phyloP scores from a whole-genome alignment of 1,140 invertebrate genomes.

The Acromyrmex heyeri region DNA sequence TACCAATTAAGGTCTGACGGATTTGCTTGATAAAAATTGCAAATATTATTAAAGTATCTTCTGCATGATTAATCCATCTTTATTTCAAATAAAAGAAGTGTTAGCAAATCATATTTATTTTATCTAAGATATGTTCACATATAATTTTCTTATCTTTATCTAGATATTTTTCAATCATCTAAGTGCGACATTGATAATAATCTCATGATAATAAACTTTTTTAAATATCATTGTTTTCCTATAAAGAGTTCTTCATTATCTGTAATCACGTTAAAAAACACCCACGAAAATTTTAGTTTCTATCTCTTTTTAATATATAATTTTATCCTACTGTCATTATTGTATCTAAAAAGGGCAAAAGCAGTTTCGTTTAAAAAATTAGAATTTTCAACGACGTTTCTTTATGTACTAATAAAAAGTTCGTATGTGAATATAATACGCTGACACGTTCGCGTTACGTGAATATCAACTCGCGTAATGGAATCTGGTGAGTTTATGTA shows the following conservation, averaged over 20 bases:
- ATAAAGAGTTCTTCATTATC: background rate
- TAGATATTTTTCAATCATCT: too few relatives aligned
- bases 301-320: background rate
- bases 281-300: background rate
- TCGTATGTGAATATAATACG: background rate
- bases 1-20: background rate
- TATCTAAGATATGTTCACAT: too few relatives aligned
- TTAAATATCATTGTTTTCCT: background rate
- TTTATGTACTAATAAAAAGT: background rate
- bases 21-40: background rate
- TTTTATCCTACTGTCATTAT: background rate
- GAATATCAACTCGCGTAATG: background rate
- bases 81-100: too few relatives aligned
- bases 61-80: background rate
- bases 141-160: too few relatives aligned
- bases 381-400: background rate
- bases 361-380: background rate
- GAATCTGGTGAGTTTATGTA: slow-evolving; percentile 13
- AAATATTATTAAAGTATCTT: background rate
- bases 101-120: too few relatives aligned
- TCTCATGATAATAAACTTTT: too few relatives aligned
- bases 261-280: background rate
- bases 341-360: background rate
- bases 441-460: background rate
- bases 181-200: too few relatives aligned